These are phyloP conservation scores for Bubo blakistoni DNA, from an alignment of 2,113 vertebrate species.

Conservation along the genomic window DNA sequence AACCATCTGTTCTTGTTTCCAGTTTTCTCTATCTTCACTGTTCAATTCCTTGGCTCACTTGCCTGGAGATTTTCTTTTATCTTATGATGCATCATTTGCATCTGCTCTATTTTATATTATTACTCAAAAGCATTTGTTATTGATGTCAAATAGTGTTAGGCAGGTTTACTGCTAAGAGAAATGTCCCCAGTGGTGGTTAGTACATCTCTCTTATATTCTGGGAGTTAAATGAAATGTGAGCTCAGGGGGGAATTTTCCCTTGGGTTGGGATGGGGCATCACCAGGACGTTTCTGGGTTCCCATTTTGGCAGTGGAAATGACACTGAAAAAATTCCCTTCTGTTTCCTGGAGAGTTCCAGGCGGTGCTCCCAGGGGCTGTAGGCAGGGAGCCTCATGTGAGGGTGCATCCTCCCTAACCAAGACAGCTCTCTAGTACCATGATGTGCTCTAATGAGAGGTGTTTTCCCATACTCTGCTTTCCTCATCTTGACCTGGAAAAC, in stretches of 20 bases:
- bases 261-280: background rate
- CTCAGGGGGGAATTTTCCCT: background rate
- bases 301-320: background rate
- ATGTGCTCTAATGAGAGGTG: background rate
- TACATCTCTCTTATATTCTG: background rate
- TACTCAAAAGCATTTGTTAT: background rate
- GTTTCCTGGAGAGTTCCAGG: background rate
- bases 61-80: background rate
- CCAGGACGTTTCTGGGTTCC: background rate
- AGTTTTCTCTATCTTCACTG: background rate
- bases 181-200: background rate
- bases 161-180: background rate
- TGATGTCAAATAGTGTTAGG: background rate
- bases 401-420: background rate
- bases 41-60: background rate
- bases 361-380: accelerated
- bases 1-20: background rate
- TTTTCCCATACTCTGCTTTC: background rate
- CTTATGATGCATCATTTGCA: background rate
- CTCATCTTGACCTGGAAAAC: background rate
- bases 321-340: background rate
- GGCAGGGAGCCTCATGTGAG: accelerated
- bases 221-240: background rate
- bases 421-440: background rate
- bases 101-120: background rate